Evolutionary conservation across 2,888 invertebrate species (phyloP), one percentile per base, ranked within the genome.

Genomic region (Maniola hyperantus): DNA sequence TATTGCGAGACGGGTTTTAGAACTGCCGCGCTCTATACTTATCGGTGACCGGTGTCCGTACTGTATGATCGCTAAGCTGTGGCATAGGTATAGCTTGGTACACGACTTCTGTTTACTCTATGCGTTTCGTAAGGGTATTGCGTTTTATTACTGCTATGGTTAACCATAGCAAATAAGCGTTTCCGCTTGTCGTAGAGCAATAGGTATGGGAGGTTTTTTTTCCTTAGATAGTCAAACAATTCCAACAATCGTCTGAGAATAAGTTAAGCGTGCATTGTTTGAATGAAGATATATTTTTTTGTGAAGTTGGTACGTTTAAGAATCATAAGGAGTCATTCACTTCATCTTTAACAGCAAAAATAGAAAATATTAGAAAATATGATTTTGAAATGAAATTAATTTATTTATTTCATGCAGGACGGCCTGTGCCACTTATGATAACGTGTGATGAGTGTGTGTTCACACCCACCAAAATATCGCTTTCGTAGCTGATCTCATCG

Each of bases 101-200:
- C 72, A 71, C 68, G 73, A 76, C 73, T 76, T 74, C 71, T 75
- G 76, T 76, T 74, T 73, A 70, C 71, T 71, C 71, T 70, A 66
- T 66, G 69, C 50, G 20, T 61, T 61, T 36, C 48, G 50, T 79
- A 76, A 78, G 74, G 48, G 74, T 75, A 75, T 80, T 78, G 59
- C 26, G 62, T 73, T 75, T 76, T 73, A 65, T 65, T 65, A 65
- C 36, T 44, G 62, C 26, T 63, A 54, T 60, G 59, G 59, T 65
- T 69, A 26, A 26, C 26, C 26, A 26, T 26, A 26, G 26, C 26
- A 26, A 26, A 26, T 26, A 63, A 66, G 42, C 39, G 50, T 71
- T 66, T 68, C 62, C 69, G 64, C n/a, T 62, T 36, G 20, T 65
- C 60, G 46, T 60, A 60, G 13, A 50, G 8, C 11, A 36, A 46